These are phyloP conservation scores for Mustela erminea DNA, from an alignment of 2,797 vertebrate genomes.

Conservation along the genomic window DNA sequence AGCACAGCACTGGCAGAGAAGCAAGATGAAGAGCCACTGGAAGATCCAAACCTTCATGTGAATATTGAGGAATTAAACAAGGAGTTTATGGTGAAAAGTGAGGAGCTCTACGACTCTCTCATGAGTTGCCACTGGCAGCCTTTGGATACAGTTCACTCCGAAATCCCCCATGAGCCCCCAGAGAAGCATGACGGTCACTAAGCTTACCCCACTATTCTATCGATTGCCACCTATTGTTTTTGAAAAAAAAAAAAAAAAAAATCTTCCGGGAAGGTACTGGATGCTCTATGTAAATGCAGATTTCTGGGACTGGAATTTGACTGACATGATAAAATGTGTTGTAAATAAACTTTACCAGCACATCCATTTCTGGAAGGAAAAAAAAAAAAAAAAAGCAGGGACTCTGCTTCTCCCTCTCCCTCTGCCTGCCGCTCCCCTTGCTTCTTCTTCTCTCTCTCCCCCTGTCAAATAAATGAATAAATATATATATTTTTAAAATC, in stretches of 20 bases:
- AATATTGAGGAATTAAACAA: conserved; percentile 94
- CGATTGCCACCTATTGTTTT: not conserved
- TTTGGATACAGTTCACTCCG: conserved; percentile 92
- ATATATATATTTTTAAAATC: too few species aligned
- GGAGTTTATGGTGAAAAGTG: conserved; percentile 94
- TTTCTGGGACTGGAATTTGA: not conserved
- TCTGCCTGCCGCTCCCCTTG: too few species aligned
- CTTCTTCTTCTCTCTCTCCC: too few species aligned
- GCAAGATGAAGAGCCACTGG: too few species aligned
- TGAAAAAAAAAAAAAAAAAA: not conserved
- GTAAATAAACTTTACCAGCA: conserved; percentile 14
- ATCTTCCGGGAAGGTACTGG: not conserved
- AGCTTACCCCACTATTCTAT: not conserved
- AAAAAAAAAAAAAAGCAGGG: too few species aligned
- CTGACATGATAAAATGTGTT: not conserved
- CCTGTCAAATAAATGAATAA: too few species aligned
- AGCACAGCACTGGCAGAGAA: too few species aligned
- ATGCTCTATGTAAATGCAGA: conserved; percentile 1
- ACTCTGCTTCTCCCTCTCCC: too few species aligned
- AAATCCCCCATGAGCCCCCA: conserved; percentile 87
- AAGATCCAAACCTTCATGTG: conserved; percentile 93
- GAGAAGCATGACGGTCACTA: not conserved
- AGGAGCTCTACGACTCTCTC: conserved; percentile 95
- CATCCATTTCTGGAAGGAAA: not conserved
- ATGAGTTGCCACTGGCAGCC: conserved; percentile 96